Evolutionary conservation across 2,888 invertebrate species (phyloP), one percentile per base, ranked within the genome.

Genomic region (Lithophane socia): DNA sequence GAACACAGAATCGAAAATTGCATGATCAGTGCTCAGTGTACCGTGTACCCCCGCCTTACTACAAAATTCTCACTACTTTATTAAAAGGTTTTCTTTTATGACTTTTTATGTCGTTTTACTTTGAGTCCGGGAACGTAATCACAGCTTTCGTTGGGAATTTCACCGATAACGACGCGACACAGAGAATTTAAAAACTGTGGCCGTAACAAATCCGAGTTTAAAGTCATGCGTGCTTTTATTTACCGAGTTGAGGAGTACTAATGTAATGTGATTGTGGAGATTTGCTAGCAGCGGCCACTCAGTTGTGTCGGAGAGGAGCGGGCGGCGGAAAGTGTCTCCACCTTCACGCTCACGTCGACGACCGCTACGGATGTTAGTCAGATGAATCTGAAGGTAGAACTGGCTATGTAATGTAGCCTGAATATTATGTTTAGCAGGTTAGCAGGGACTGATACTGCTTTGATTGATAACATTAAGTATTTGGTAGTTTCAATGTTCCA

Each of bases 21-120:
- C 68, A 49, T 75, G 77, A 61, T 54, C 70, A 71, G 76, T 61
- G 54, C 64, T 76, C 76, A 76, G 69, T 42, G 76, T 66, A 54
- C 60, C 76, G 65, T 21, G 60, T 29, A 69, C 56, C 24, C 18
- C 10, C 10, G 29, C 61, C 68, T 49, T 74, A 68, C 37, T 74
- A 68, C 24, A 69, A 58, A 64, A 65, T 54, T 52, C 60, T 70
- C 75, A 75, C 65, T 78, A 75, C 69, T 77, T 52, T 75, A 75
- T 60, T 75, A 69, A 54, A 69, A 52, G 29, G 49, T 58, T 74
- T 73, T 44, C 63, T 68, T 64, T 64, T 42, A 65, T 29, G 75
- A 24, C 21, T 63, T 73, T 77, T 56, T 9, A 37, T 24, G 73
- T 73, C 61, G 44, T 29, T 54, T 64, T 64, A 69, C 42, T 73